Evolutionary conservation across 2,797 vertebrate genomes (phyloP), one percentile per base, ranked within the genome.

Genomic region (Eurystomus glaucurus): DNA sequence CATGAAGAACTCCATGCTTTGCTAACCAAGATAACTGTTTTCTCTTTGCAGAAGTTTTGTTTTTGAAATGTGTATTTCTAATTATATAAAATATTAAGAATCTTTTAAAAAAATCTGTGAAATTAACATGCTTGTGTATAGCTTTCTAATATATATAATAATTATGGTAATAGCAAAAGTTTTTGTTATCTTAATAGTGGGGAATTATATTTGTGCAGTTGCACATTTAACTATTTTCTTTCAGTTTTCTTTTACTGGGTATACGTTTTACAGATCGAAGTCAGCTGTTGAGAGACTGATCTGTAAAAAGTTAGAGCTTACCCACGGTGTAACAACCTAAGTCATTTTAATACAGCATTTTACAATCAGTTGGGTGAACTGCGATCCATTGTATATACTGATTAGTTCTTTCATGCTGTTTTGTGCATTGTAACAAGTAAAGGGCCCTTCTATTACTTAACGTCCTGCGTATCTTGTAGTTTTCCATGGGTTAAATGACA

Each of bases 81-180:
- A 99, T 99, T 99, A 99, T 99, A 99, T 99, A 99, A 98, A 99
- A 99, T 99, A 99, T 99, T 99, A 99, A 99, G 99, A 99, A 99
- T 99, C 99, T 99, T 99, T 99, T 98, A 97, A 98, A 99, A 99
- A 99, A 99, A 99, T 99, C 99, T 99, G 99, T 99, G 99, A 99
- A 99, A 99, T 99, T 99, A 99, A 99, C 99, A 99, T 99, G 99
- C 99, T 99, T 99, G 99, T 99, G 99, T 99, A 99, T 99, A 99
- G 99, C 99, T 99, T 99, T 99, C 99, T 99, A 99, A 99, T 99
- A 99, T 99, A 99, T 99, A 99, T 99, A 99, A 98, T 98, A 98
- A 98, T 98, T 98, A 99, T 99, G 98, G 98, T 99, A 98, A 99
- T 99, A 99, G 98, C 98, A 98, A 98, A 98, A 98, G 98, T 98